Base-by-base conservation (phyloP, 2,888 invertebrate genomes). In the Odontomyia ornata region DNA sequence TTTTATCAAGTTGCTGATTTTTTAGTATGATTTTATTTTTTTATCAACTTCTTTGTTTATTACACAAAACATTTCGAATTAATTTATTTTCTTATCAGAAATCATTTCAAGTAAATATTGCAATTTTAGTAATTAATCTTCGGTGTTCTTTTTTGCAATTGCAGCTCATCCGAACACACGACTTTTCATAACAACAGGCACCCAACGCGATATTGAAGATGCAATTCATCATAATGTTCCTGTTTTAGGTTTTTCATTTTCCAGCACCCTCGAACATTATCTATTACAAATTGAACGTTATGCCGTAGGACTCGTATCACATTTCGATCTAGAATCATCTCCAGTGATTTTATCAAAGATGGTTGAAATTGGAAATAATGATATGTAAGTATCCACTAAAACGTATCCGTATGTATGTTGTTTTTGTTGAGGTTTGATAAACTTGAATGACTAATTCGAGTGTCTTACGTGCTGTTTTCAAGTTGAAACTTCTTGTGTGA, bases 211-310 rank as follows among this genome's bases (percentile, higher is more conserved):
- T 72, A 80, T 82, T 5, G 82, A 82, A 78, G 82, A 82, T 79
- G 81, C 82, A 65, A 81, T 82, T 75, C 82, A 82, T 78, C 80
- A 82, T 76, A 75, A 77, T 47, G 81, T 82, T n/a, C 82, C 82
- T 15, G 79, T 82, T 47, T 73, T 82, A 21, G 82, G 82, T 25
- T 79, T 82, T n/a, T 80, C 81, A 69, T 81, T 81, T 75, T 81
- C 82, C 4, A 80, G 79, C 28, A 81, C 77, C 64, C 73, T 82
- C 30, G 82, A 82, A 67, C 82, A 82, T 76, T 82, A 82, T 76
- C 77, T 82, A 13, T 25, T 80, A n/a, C 82, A 82, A 78, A 80
- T 82, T 67, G 72, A 79, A 57, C 81, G 81, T 77, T 79, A 81
- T 27, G 80, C 80, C 4, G 81, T 80, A 36, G 82, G 82, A 11